Conservation (phyloP, 2,113 vertebrate genomes). For the Clupea harengus region DNA sequence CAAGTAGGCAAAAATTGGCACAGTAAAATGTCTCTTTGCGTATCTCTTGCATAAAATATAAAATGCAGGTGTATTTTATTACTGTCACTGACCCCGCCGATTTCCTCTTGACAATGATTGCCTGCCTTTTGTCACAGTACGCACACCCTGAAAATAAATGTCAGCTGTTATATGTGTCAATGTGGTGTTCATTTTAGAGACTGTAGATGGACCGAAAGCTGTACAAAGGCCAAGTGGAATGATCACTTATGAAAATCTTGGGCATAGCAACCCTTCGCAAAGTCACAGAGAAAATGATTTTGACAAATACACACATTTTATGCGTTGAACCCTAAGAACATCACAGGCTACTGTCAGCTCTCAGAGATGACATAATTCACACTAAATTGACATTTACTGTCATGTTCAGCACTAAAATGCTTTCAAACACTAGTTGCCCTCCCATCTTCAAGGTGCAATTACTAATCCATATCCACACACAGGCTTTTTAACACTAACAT, state of each 20-base stretch:
- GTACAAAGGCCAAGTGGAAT: background rate
- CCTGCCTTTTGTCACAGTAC: no score
- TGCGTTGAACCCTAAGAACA: background rate
- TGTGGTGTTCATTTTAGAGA: background rate
- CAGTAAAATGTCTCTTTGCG: no score
- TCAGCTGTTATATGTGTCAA: background rate
- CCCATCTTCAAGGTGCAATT: background rate
- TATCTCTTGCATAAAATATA: no score
- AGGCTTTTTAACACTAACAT: background rate
- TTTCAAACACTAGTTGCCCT: background rate
- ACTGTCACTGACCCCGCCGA: no score
- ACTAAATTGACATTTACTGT: background rate
- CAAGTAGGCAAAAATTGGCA: no score
- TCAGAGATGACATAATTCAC: background rate
- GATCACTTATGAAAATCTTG: background rate
- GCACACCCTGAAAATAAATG: no score
- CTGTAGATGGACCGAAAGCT: no score
- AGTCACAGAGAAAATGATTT: background rate
- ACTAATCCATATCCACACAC: background rate
- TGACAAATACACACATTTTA: background rate
- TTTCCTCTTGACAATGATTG: no score
- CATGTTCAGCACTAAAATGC: background rate
- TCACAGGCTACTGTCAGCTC: background rate
- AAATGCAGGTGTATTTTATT: background rate
- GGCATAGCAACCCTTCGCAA: background rate